Evolutionary conservation across 2,888 invertebrate species (phyloP), one percentile per base, ranked within the genome.

Genomic region (Pheosia tremula): DNA sequence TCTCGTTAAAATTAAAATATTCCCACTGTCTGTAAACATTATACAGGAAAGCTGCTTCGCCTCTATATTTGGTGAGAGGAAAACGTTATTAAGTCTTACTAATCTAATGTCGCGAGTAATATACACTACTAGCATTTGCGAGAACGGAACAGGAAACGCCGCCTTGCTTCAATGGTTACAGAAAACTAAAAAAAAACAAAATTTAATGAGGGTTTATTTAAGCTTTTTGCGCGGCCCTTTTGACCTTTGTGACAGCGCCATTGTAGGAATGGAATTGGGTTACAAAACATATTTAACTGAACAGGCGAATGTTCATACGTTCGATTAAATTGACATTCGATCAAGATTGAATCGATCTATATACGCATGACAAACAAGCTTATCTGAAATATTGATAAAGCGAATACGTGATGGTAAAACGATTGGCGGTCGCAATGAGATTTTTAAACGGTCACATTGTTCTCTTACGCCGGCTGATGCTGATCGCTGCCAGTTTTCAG

Each of bases 71-170:
- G 37, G 9, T 7, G 76, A 67, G 73, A 80, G 80, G 82, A 82
- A 81, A 80, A 80, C 62, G 77, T 74, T 76, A 77, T 72, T 74
- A 78, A 68, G 67, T 67, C 74, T 71, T 77, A 75, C 74, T 71
- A 76, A 75, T 71, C 72, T 72, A 78, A 77, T 77, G 74, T 72
- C 74, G 67, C 67, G 68, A 64, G 67, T 62, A 68, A 72, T 69
- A 73, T 79, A 75, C 78, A 78, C 64, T 61, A 65, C 75, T 78
- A 69, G 72, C 63, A 60, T 63, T 64, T 70, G 64, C 71, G 71
- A 81, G 79, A 80, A 77, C 87, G 86, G 85, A 89, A 87, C 84
- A 90, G 91, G 91, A 91, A 91, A 81, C 72, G 64, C 60, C 71
- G 85, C 82, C 78, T 80, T 87, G 85, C 82, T 78, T 79, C 81